phyloP scores from a whole-genome alignment of 2,888 invertebrate genomes.

The Lamellibrachia columna region DNA sequence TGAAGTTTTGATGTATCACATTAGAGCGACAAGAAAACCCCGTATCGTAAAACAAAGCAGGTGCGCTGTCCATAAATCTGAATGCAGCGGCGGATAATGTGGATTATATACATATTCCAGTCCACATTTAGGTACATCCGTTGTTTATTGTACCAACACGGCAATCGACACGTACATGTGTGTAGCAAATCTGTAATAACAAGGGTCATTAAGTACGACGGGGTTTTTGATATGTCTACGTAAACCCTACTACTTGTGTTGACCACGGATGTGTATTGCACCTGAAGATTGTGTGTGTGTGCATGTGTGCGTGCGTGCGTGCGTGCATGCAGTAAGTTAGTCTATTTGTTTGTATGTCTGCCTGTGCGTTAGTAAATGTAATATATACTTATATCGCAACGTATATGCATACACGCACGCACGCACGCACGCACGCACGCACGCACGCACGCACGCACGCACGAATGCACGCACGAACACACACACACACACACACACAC shows the following conservation, averaged over 20 bases:
- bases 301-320: too few species aligned
- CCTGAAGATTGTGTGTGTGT: background rate
- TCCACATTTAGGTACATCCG: background rate
- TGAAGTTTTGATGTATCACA: background rate
- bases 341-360: background rate
- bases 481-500: too few species aligned
- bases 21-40: background rate
- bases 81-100: background rate
- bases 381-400: background rate
- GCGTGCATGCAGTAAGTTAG: background rate
- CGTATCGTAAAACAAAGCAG: conserved; percentile 8
- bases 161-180: background rate
- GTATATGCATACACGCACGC: background rate
- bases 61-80: background rate
- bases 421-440: background rate
- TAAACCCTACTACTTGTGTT: too few species aligned
- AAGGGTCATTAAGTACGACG: background rate
- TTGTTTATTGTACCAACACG: background rate
- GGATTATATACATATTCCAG: background rate
- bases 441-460: background rate
- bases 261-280: background rate
- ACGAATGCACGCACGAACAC: background rate
- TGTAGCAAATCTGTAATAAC: background rate
- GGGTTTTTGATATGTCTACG: too few species aligned
- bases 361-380: background rate